Base-by-base conservation (phyloP, 2,113 vertebrate genomes). In the Halichoeres trimaculatus region DNA sequence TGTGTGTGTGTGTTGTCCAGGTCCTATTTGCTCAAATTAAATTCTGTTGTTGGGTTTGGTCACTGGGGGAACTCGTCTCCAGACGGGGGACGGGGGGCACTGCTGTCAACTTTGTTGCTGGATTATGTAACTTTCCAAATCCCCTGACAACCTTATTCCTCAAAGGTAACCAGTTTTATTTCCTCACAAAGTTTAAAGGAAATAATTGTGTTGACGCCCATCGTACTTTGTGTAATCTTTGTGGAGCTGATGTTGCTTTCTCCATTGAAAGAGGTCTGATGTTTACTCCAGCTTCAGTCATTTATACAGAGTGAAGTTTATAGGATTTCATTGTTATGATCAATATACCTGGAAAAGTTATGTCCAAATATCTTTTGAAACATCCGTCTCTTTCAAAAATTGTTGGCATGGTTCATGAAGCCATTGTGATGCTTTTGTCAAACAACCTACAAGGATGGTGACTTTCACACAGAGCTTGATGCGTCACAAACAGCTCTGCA, bases 71-170 rank as follows among this genome's bases (percentile, higher is more conserved):
- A 45, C 20, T 45, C 5, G 30, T 66, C 48, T 60, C 41, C 17
- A 12, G 43, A 1, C 14, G 26, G 26, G 40, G 16, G 61, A 51
- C 38, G 26, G 40, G 16, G 61, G 43, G 45, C 38, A 30, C 40
- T 57, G 41, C 17, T 55, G 48, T 61, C 61, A 38, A 58, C 62
- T 73, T 54, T 70, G 30, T 74, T 50, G 23, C 23, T n/a, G 19
- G 40, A 74, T 60, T 74, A 51, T 54, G 36, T 62, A 43, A 72
- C 74, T 50, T 56, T 53, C 59, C 9, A 50, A 77, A 54, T 62
- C 23, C 58, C 53, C 48, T 2, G 16, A 43, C 34, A n/a, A 26
- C 14, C 19, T 55, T 0, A 36, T 56, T 52, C 43, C 24, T 57
- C 40, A 22, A 53, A 69, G 26, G 22, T 36, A 51, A 66, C 10